Evolutionary conservation across 2,113 vertebrate genomes (phyloP).

Genomic region (Odontesthes bonariensis): DNA sequence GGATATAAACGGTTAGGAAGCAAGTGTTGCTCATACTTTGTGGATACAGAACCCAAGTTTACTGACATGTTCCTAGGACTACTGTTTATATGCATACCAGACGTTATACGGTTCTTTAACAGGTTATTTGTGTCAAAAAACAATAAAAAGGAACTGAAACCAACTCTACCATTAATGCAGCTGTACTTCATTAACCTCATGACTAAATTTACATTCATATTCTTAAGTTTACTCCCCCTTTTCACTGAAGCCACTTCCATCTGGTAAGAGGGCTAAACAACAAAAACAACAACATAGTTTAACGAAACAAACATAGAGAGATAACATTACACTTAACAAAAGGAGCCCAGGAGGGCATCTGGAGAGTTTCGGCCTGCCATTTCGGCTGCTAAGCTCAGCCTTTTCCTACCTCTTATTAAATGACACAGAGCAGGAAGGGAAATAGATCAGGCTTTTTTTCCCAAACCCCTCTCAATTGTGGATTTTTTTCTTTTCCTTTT

Average conservation of each 20-base stretch:
- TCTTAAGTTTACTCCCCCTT: slow-evolving; percentile 76
- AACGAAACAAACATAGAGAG: slow-evolving; percentile 73
- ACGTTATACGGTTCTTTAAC: slow-evolving; percentile 83
- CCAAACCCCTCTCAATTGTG: slow-evolving; percentile 44
- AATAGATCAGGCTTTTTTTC: slow-evolving; percentile 56
- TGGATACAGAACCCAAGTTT: slow-evolving; percentile 86
- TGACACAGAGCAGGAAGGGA: slow-evolving; percentile 64
- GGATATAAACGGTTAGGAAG: slow-evolving; percentile 82
- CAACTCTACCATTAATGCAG: slow-evolving; percentile 81
- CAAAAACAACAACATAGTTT: slow-evolving; percentile 79
- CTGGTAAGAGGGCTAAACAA: slow-evolving; percentile 79
- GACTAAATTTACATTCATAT: slow-evolving; percentile 88
- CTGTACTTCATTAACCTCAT: slow-evolving; percentile 84
- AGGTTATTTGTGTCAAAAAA: slow-evolving; percentile 83
- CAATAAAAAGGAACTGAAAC: slow-evolving; percentile 74
- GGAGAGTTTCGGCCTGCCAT: slow-evolving; percentile 66
- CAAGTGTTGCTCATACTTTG: slow-evolving; percentile 85
- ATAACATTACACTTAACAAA: slow-evolving; percentile 73
- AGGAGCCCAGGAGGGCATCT: slow-evolving; percentile 65
- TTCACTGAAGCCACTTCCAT: slow-evolving; percentile 76
- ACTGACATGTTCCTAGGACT: slow-evolving; percentile 86
- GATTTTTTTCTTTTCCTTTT: slow-evolving; percentile 1
- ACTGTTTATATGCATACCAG: slow-evolving; percentile 86
- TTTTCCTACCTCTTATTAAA: slow-evolving; percentile 60
- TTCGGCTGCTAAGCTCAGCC: slow-evolving; percentile 69